These are phyloP conservation scores for Tethya wilhelma DNA, from an alignment of 37 sponge, comb jelly and placozoan species.

Conservation along the genomic window DNA sequence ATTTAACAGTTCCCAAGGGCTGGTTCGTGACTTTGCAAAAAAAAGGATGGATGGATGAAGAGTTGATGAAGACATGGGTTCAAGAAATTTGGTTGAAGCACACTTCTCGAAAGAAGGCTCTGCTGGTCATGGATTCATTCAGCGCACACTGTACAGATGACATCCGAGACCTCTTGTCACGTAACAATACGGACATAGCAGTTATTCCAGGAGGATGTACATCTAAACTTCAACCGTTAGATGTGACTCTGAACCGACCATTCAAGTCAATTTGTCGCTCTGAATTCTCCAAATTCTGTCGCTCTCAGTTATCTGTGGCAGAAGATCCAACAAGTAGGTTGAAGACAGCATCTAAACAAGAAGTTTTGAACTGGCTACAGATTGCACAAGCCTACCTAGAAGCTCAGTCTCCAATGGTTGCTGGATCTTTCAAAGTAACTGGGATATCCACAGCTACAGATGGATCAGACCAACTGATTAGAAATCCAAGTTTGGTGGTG, in stretches of 20 bases:
- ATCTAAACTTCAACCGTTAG: neutral
- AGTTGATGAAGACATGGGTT: constrained; percentile 6
- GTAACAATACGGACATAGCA: neutral
- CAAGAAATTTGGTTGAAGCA: constrained; percentile 17
- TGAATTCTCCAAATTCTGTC: neutral
- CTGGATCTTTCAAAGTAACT: neutral
- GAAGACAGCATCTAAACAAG: constrained; percentile 9
- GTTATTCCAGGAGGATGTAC: constrained; percentile 21
- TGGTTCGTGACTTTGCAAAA: constrained; percentile 17
- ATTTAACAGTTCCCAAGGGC: neutral
- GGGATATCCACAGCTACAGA: neutral
- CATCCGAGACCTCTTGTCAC: neutral
- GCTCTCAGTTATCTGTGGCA: neutral
- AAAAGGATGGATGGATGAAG: constrained; percentile 31
- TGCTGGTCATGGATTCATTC: constrained; percentile 32
- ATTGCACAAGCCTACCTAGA: neutral
- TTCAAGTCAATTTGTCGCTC: neutral
- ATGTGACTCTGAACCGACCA: neutral
- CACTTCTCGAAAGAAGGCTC: neutral
- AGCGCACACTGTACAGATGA: constrained; percentile 6
- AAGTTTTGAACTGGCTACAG: neutral
- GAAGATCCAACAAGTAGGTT: neutral
- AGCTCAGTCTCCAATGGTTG: neutral
- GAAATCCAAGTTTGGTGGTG: neutral
- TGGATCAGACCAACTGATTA: constrained; percentile 4